Evolutionary conservation across 1,140 invertebrate species (phyloP).

Genomic region (Theocolax elegans): DNA sequence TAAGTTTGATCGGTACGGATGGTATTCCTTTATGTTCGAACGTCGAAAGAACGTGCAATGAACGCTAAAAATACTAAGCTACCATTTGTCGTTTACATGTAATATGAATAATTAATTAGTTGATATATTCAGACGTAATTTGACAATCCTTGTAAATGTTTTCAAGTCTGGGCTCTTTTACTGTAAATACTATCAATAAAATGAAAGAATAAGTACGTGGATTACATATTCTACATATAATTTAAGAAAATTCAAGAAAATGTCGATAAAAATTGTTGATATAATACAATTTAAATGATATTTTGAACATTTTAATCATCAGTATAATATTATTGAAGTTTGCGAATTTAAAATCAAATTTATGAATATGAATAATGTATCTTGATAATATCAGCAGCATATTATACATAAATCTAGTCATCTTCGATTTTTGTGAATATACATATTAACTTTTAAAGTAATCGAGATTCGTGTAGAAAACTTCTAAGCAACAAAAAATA

Average conservation of each 20-base stretch:
- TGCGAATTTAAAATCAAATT: conserved; percentile 29
- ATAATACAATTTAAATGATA: conserved; percentile 25
- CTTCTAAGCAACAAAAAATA: conserved; percentile 10
- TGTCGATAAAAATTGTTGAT: conserved; percentile 38
- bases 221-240: conserved; percentile 25
- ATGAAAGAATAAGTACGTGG: conserved; percentile 8
- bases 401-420: conserved; percentile 36
- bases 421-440: conserved; percentile 33
- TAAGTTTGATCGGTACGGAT: not conserved
- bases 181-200: conserved; percentile 38
- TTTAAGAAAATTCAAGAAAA: conserved; percentile 38
- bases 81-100: conserved; percentile 23
- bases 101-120: conserved; percentile 31
- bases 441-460: conserved; percentile 21
- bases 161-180: conserved; percentile 37
- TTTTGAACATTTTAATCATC: conserved; percentile 30
- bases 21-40: conserved; percentile 4
- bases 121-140: conserved; percentile 36
- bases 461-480: conserved; percentile 8
- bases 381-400: conserved; percentile 28
- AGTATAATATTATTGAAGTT: conserved; percentile 18
- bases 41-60: too few species aligned
- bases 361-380: conserved; percentile 28
- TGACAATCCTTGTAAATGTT: conserved; percentile 42
- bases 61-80: conserved; percentile 1